Percentiles rank a stretch among this genome's conserved stretches.
Conservation (phyloP, 2,888 invertebrate species). For the Apoderus coryli region DNA sequence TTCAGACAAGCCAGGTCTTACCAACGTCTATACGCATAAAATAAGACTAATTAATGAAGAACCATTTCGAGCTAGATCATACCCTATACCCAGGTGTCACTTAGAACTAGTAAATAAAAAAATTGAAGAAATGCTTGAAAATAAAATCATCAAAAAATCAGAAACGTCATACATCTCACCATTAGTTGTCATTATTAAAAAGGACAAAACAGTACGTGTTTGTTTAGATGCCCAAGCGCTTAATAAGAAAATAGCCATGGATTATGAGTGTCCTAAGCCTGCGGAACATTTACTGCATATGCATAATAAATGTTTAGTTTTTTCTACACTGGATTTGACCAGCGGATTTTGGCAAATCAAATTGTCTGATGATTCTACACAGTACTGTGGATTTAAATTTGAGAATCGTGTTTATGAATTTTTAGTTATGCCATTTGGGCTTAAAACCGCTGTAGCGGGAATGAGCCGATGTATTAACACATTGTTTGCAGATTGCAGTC, state of each 20-base stretch:
- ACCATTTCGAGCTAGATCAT: not conserved
- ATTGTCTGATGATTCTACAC: conserved; percentile 10
- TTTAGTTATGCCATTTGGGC: conserved; percentile 20
- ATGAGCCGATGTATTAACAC: conserved; percentile 12
- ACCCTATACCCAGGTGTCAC: conserved; percentile 6
- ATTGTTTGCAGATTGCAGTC: conserved; percentile 12
- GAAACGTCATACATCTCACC: conserved; percentile 7
- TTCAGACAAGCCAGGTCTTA: no score
- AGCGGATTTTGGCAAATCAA: conserved; percentile 16
- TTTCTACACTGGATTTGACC: conserved; percentile 2
- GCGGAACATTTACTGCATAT: conserved; percentile 15
- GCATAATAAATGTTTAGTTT: not conserved
- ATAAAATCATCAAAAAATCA: conserved; percentile 4
- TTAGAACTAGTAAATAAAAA: not conserved
- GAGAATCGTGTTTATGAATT: conserved; percentile 19
- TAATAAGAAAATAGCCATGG: conserved; percentile 19
- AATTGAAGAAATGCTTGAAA: conserved; percentile 6
- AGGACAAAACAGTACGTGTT: conserved; percentile 6
- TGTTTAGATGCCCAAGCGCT: conserved; percentile 6
- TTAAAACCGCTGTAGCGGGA: conserved; percentile 18
- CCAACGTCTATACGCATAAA: conserved; percentile 2
- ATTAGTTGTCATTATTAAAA: conserved; percentile 8
- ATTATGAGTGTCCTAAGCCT: conserved; percentile 19
- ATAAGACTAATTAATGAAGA: conserved; percentile 1
- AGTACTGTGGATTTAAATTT: conserved; percentile 15